Conservation (phyloP, 1,140 invertebrate genomes). For the Amyelois transitella region DNA sequence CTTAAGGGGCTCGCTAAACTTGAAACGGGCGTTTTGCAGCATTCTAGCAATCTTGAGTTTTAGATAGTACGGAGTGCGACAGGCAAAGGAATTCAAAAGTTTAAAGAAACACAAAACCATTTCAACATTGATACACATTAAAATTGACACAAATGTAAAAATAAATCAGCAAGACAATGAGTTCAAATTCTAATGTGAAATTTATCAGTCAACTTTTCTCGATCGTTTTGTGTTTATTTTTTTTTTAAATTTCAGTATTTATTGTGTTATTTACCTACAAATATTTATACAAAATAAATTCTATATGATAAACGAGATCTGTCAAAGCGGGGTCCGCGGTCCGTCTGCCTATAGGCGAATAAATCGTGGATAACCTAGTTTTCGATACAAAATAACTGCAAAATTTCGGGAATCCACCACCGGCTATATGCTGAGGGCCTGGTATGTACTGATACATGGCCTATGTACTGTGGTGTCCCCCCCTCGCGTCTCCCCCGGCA, state of each 20-base stretch:
- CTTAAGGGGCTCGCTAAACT: neutral
- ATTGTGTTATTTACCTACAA: no score
- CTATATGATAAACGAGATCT: neutral
- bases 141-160: no score
- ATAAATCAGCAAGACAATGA: no score
- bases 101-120: no score
- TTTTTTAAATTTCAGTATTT: no score
- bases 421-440: constrained; percentile 50
- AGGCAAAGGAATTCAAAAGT: no score
- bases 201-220: no score
- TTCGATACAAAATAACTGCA: constrained; percentile 71
- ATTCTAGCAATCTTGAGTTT: neutral
- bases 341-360: constrained; percentile 48
- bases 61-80: no score
- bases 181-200: no score
- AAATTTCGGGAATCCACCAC: constrained; percentile 63
- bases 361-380: constrained; percentile 70
- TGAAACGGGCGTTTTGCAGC: neutral
- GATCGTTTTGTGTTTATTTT: no score
- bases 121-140: no score
- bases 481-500: constrained; percentile 26
- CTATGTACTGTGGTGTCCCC: constrained; percentile 53
- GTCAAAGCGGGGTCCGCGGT: constrained; percentile 13
- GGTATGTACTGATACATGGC: constrained; percentile 56
- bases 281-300: neutral